Evolutionary conservation across 2,888 invertebrate genomes (phyloP), one percentile per base, ranked within the genome.

Genomic region (Parapristionchus giblindavisi): DNA sequence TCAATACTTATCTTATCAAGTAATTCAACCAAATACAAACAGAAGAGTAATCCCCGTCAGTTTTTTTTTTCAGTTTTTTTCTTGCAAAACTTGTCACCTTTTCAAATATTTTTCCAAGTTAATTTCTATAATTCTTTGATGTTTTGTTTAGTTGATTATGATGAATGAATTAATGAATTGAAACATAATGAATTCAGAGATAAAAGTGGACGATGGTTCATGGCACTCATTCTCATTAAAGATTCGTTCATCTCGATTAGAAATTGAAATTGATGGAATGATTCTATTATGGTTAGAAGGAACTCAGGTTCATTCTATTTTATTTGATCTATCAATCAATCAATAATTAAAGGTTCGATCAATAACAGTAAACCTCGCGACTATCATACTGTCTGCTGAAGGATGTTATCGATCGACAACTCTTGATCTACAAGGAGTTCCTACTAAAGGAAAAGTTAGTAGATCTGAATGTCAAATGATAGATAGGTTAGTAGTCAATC

Each of bases 231-330:
- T 87, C 34, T 84, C 85, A 8, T 75, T 87, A 11, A 78, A 84
- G 54, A 84, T 87, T 38, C 78, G 87, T 1, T 82, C 84, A 11
- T 81, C 83, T 61, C 79, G 86, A n/a, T 77, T 87, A 63, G 86
- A 87, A 76, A 78, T 87, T n/a, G 85, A 86, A 38, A 74, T 87
- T 8, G 84, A 86, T 75, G 85, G 85, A 2, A 78, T 79, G 36
- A 85, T 84, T 2, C 81, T 79, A 56, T 74, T 87, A 21, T 87
- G 86, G 87, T 68, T 87, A 32, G 86, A 87, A 71, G 87, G 87
- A 3, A 75, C 79, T 11, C 38, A 80, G 21, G 84, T 84, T 6
- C 60, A 78, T 14, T 77, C 73, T 32, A 78, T 80, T 27, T 29
- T n/a, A 29, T 14, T n/a, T n/a, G n/a, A 73, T 24, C 6, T 73